Base-by-base conservation (phyloP, 2,113 vertebrate genomes). In the Lontra canadensis region DNA sequence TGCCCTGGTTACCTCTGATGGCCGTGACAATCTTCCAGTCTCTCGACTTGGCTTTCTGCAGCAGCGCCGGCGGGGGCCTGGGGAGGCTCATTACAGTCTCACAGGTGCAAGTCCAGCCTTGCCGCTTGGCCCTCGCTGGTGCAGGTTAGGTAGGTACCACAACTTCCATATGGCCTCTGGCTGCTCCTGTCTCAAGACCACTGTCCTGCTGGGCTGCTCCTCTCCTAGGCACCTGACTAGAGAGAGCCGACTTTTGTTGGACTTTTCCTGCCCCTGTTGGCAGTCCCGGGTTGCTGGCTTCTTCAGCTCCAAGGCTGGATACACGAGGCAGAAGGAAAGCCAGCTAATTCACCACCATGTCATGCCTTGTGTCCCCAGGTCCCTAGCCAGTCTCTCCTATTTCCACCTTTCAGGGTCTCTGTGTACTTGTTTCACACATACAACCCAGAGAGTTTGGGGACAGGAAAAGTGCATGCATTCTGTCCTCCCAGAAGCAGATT, bases 311-410 rank as follows among this genome's bases (percentile, higher is more conserved):
- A 52, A 4, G 6, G 57, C 55, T 7, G 39, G 26, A 31, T 12
- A 7, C 13, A 20, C 2, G 15, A 23, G 12, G 7, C 11, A 39
- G 20, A 25, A 4, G 14, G 21, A 31, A 36, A 29, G 5, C 10
- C 59, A 12, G 18, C 4, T 17, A 44, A 5, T 0, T 42, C n/a
- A 52, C 5, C 8, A 4, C 7, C 0, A 1, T 0, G 29, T 55
- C 0, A 1, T 4, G 9, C 23, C 65, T 18, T 13, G 15, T 4
- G 4, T 25, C 14, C 8, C 39, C 6, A 15, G 2, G 10, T 1
- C 44, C 39, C 49, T 0, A 2, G 4, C 2, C 65, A 3, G 63
- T 3, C 42, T 23, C 49, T 4, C 76, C 6, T 82, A 25, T 26
- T 10, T 9, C 26, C 7, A 11, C 0, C 3, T n/a, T 57, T 23